Evolutionary conservation across 2,113 vertebrate species (phyloP).

Genomic region (Microcebus jonahi): DNA sequence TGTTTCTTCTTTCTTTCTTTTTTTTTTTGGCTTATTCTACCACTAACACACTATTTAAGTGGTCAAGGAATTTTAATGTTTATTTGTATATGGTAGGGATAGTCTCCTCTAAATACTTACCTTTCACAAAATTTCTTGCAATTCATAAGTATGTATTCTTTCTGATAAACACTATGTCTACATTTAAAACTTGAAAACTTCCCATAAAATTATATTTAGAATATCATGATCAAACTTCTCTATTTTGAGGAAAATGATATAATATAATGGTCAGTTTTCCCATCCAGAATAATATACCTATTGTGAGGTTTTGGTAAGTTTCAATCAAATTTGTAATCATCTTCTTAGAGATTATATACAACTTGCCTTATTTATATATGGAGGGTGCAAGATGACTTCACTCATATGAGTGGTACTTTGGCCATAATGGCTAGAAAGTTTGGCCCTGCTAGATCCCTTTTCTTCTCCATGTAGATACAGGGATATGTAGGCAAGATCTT

Average conservation of each 20-base stretch:
- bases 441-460: too few relatives aligned
- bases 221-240: not conserved
- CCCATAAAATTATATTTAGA: not conserved
- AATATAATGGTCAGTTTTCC: not conserved
- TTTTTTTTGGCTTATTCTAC: not conserved
- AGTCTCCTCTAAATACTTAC: not conserved
- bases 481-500: not conserved
- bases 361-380: not conserved
- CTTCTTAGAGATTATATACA: not conserved
- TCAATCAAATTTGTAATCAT: not conserved
- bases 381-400: too few relatives aligned
- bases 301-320: not conserved
- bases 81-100: not conserved
- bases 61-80: not conserved
- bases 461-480: too few relatives aligned
- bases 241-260: not conserved
- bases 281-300: not conserved
- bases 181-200: not conserved
- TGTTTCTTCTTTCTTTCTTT: not conserved
- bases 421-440: too few relatives aligned
- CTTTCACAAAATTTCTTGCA: not conserved
- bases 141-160: not conserved
- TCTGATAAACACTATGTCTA: not conserved
- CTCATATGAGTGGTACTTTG: too few relatives aligned
- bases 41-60: not conserved